Evolutionary conservation across 2,888 invertebrate species (phyloP).

Genomic region (Pherbina coryleti): DNA sequence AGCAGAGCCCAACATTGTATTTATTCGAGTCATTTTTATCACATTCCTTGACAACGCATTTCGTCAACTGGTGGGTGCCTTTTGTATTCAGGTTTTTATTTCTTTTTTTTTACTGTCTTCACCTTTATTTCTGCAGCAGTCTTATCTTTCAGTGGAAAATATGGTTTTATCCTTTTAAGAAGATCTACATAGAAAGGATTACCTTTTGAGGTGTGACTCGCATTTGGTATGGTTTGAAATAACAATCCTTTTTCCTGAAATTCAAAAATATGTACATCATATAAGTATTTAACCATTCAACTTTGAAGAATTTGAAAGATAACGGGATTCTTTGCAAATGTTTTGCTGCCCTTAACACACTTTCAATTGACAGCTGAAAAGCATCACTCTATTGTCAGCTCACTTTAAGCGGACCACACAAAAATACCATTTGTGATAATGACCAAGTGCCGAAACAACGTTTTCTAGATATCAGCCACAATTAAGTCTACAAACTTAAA

Average conservation of each 20-base stretch:
- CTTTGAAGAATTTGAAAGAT: no score
- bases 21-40: neutral
- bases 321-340: no score
- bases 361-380: neutral
- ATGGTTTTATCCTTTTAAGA: neutral
- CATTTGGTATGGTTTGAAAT: neutral
- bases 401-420: neutral
- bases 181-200: neutral
- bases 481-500: neutral
- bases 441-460: slow-evolving; percentile 9
- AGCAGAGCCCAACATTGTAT: neutral
- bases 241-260: neutral
- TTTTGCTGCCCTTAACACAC: neutral
- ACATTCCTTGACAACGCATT: no score
- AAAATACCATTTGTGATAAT: neutral
- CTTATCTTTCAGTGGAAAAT: neutral
- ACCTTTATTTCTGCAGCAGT: neutral
- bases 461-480: slow-evolving; percentile 1
- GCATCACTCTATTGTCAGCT: neutral
- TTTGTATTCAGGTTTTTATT: no score
- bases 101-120: no score
- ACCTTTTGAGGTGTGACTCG: neutral
- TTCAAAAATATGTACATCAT: neutral
- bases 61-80: no score
- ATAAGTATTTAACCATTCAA: no score